Percentiles rank a stretch among this genome's conserved stretches.
Evolutionary conservation across 2,113 vertebrate species (phyloP).

Genomic region (Tauraco erythrolophus): DNA sequence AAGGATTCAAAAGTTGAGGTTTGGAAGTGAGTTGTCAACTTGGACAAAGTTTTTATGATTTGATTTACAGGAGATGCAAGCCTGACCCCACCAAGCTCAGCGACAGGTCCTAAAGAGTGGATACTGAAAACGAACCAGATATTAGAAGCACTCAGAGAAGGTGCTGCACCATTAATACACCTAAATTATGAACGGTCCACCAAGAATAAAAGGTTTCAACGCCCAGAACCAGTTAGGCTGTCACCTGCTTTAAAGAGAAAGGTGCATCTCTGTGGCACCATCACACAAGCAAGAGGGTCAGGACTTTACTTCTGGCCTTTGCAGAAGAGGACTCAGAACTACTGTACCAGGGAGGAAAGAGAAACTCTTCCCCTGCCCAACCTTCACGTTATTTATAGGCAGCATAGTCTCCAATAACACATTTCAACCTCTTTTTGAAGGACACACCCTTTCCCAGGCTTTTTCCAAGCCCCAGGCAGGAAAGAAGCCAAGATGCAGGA

Average conservation of each 20-base stretch:
- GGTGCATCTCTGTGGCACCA: not conserved
- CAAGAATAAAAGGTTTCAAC: not conserved
- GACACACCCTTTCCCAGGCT: conserved; percentile 50
- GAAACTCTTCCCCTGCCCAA: not conserved
- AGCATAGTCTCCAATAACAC: not conserved
- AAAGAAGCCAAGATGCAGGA: conserved; percentile 46
- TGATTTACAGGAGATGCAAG: not conserved
- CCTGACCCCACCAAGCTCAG: not conserved
- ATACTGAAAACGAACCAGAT: not conserved
- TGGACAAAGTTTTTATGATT: not conserved
- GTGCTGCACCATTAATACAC: rapidly evolving
- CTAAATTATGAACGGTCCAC: not conserved
- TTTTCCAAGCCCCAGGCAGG: conserved; percentile 4
- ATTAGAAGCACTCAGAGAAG: not conserved
- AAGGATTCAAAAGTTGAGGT: not conserved
- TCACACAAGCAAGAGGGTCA: not conserved
- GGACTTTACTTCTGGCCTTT: not conserved
- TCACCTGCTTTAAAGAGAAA: not conserved
- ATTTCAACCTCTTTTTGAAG: not conserved
- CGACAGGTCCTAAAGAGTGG: not conserved
- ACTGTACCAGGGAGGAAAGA: conserved; percentile 9
- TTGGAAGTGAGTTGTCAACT: not conserved
- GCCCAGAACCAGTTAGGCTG: too few relatives aligned
- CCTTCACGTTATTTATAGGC: not conserved
- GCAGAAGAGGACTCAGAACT: not conserved